Conservation (phyloP, 2,113 vertebrate species). For the Gopherus evgoodei region DNA sequence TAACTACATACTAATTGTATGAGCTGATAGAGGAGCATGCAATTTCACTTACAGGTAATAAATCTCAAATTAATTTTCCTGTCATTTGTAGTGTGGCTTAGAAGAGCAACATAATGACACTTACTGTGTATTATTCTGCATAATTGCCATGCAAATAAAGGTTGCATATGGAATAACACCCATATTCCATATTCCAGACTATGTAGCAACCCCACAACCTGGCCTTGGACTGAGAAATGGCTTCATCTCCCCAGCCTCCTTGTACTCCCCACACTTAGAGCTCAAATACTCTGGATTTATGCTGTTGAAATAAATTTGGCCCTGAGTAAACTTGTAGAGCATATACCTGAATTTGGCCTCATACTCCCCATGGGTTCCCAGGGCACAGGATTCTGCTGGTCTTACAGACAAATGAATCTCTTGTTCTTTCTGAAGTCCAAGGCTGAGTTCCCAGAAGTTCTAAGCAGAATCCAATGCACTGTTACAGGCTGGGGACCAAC, state of each 20-base stretch:
- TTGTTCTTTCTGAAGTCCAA: not conserved
- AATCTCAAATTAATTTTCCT: not conserved
- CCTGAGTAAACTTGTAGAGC: not conserved
- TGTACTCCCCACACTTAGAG: not conserved
- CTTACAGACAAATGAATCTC: not conserved
- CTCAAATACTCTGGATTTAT: not conserved
- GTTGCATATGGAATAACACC: not conserved
- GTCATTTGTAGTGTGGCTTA: not conserved
- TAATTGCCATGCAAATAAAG: not conserved
- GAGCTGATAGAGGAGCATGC: not conserved
- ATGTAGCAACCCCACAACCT: not conserved
- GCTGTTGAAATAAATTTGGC: not conserved
- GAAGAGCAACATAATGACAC: not conserved
- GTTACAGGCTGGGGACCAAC: too few relatives aligned
- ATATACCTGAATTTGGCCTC: not conserved
- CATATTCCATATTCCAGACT: not conserved
- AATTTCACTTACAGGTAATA: not conserved
- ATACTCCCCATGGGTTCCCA: not conserved
- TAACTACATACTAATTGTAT: not conserved
- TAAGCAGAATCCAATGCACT: too few relatives aligned
- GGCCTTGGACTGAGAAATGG: not conserved
- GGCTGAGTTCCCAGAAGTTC: not conserved
- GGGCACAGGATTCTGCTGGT: rapidly evolving
- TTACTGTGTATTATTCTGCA: not conserved
- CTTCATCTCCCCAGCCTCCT: not conserved